Conservation (phyloP, 2,797 vertebrate genomes). For the Mormyrops boulengeri region DNA sequence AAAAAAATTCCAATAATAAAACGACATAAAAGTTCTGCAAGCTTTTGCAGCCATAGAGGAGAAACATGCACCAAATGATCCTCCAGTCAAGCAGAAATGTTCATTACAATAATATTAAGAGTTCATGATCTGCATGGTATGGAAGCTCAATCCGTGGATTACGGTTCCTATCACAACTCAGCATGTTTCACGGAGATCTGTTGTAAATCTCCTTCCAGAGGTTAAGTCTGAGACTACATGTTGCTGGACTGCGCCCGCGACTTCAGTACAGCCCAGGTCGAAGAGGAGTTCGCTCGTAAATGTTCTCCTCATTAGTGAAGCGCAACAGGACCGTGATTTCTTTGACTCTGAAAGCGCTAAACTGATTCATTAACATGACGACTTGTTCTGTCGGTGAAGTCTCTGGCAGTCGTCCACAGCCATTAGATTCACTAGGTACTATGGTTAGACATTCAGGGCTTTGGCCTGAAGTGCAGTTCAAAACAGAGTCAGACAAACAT, state of each 20-base stretch:
- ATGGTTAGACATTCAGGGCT: background rate
- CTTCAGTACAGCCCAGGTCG: background rate
- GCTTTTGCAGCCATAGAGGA: background rate
- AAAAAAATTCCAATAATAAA: background rate
- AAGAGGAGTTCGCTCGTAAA: background rate
- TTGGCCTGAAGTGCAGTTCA: background rate
- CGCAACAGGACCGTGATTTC: background rate
- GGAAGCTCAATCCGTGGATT: background rate
- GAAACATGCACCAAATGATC: background rate
- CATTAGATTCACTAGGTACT: conserved; percentile 11
- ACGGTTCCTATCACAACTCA: background rate
- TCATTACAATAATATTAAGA: background rate
- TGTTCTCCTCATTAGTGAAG: background rate
- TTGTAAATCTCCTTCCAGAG: background rate
- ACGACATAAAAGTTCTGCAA: background rate
- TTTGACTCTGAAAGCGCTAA: conserved; percentile 14
- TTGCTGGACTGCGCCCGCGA: background rate
- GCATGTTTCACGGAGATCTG: background rate
- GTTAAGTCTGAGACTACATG: background rate
- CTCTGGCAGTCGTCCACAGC: background rate
- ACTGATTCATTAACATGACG: conserved; percentile 17
- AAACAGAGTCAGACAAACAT: conserved; percentile 8
- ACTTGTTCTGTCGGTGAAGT: background rate
- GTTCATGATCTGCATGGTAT: background rate
- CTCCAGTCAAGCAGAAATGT: background rate